Evolutionary conservation across 1,140 invertebrate species (phyloP), one percentile per base, ranked within the genome.

Genomic region (Meteorus sp.): DNA sequence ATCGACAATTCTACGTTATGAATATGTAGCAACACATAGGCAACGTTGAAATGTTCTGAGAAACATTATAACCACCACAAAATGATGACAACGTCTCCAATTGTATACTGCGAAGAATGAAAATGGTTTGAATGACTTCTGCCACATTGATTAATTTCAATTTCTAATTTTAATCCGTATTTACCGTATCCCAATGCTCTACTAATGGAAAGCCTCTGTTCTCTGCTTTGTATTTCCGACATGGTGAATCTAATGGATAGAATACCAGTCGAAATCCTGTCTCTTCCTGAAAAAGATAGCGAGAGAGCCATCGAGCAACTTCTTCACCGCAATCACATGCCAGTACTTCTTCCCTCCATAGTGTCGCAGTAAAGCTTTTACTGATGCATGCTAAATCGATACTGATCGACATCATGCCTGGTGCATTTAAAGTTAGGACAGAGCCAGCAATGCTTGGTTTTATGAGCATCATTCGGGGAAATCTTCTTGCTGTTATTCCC

Each of bases 251-350:
- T 29, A 82, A 69, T 6, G 83, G 81, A 66, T 86, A 85, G 65
- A 83, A 85, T 1, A 84, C 84, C 17, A 88, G 67, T 52, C 82
- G 75, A 1, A 86, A 61, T 4, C 85, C 86, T 2, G 61, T 64
- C 23, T 85, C 81, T 54, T 84, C 77, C 47, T 81, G 76, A 3
- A 85, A 65, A 51, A 88, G 74, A 59, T 79, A 85, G 44, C 82
- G 73, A 0, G 85, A 87, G 51, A 87, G 70, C 86, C 86, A 88
- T 8, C 72, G 73, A 2, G 86, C 84, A 17, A 78, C 78, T 59
- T 85, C 85, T 44, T 85, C 82, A 15, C 86, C 86, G 54, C 85
- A 87, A 58, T 88, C 86, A 41, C 83, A 80, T 0, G 77, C 80
- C 13, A 79, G 67, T 3, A 86, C 71, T 0, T 75, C 54, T 59